Evolutionary conservation across 2,113 vertebrate species (phyloP).

Genomic region (Pachycephala philippinensis): DNA sequence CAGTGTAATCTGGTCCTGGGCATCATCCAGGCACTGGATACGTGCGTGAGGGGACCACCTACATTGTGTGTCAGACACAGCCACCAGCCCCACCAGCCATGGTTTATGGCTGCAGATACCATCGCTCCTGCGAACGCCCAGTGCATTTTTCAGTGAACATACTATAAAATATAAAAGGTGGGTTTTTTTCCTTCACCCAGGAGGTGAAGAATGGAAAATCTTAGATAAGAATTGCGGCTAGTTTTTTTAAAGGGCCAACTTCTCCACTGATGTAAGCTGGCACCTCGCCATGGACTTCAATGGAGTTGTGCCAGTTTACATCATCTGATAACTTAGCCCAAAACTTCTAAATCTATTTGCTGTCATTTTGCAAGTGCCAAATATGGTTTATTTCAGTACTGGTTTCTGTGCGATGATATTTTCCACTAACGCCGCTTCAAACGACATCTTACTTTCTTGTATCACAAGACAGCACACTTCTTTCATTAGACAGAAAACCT

Average conservation of each 20-base stretch:
- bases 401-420: slow-evolving; percentile 3
- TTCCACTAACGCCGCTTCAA: not conserved
- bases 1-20: slow-evolving; percentile 34
- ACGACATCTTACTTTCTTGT: not conserved
- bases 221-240: slow-evolving; percentile 7
- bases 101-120: not conserved
- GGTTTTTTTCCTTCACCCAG: not conserved
- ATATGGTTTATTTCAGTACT: slow-evolving; percentile 6
- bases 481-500: slow-evolving; percentile 23
- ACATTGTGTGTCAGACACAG: not conserved
- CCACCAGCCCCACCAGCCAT: not conserved
- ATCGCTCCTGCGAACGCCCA: not conserved
- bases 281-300: slow-evolving; percentile 8
- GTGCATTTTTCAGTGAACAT: not conserved
- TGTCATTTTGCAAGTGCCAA: slow-evolving; percentile 27
- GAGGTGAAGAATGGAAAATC: slow-evolving; percentile 51
- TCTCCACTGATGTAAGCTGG: slow-evolving; percentile 53
- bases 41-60: not conserved
- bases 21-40: not conserved
- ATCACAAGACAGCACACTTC: not conserved
- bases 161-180: not conserved
- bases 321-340: slow-evolving; percentile 43
- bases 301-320: slow-evolving; percentile 53
- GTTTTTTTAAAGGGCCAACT: slow-evolving; percentile 36
- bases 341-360: slow-evolving; percentile 36